Conservation (phyloP, 2,797 vertebrate species). For the Periparus ater region DNA sequence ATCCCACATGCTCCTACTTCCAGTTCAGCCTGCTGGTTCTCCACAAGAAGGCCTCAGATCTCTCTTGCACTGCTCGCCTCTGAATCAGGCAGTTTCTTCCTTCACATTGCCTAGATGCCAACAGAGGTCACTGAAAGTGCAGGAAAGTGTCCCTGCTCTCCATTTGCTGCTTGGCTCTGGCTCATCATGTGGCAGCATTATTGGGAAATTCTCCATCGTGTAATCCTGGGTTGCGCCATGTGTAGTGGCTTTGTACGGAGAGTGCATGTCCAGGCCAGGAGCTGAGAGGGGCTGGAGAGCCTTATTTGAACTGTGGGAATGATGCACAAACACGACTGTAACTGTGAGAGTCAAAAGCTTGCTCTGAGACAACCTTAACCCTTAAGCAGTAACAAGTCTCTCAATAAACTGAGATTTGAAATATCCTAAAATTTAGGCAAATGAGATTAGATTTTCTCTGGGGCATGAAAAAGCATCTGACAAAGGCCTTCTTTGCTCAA, state of each 20-base stretch:
- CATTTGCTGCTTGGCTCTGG: fast-evolving
- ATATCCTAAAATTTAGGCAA: neutral
- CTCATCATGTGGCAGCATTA: neutral
- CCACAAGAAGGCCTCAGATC: neutral
- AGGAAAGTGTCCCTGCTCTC: neutral
- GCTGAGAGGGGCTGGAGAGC: neutral
- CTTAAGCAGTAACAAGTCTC: neutral
- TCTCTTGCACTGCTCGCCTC: neutral
- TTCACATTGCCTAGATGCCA: conserved; percentile 5
- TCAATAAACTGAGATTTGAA: neutral
- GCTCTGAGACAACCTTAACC: conserved; percentile 5
- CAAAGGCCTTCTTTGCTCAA: neutral
- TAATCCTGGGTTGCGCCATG: neutral
- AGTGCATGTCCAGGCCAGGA: neutral
- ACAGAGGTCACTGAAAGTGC: conserved; percentile 42
- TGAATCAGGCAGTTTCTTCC: neutral
- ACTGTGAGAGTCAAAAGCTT: neutral
- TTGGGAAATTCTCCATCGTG: neutral
- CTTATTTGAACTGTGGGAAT: conserved; percentile 8
- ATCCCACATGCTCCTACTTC: neutral
- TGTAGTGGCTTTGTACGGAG: neutral
- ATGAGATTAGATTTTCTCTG: neutral
- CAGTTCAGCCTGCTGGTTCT: neutral
- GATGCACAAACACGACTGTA: neutral
- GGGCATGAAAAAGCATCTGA: neutral